These are phyloP conservation scores for Tortrix viridana DNA, from an alignment of 2,888 invertebrate genomes.

Conservation along the genomic window DNA sequence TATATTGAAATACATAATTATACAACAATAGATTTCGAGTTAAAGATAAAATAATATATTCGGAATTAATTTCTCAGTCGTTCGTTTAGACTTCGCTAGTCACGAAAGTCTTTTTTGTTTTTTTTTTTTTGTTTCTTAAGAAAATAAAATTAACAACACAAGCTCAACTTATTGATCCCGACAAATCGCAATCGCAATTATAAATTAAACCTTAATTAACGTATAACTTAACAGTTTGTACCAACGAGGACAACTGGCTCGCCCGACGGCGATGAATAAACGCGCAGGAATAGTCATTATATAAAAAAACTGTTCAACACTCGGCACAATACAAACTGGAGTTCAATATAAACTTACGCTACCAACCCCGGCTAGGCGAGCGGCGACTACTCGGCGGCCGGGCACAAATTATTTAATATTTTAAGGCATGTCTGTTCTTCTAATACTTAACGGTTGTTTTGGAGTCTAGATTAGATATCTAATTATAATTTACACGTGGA, in stretches of 20 bases:
- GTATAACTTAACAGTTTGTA: constrained; percentile 79
- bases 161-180: constrained; percentile 79
- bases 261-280: constrained; percentile 66
- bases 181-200: constrained; percentile 73
- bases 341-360: constrained; percentile 30
- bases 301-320: constrained; percentile 74
- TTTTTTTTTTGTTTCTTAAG: constrained; percentile 61
- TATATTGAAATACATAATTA: constrained; percentile 57
- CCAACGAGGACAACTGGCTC: constrained; percentile 77
- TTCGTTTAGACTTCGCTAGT: constrained; percentile 73
- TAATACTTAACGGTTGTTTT: constrained; percentile 71
- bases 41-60: constrained; percentile 67
- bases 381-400: constrained; percentile 24
- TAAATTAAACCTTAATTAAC: constrained; percentile 72
- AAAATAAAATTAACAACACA: constrained; percentile 77
- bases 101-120: constrained; percentile 74
- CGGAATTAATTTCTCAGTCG: constrained; percentile 83
- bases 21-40: constrained; percentile 54
- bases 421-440: constrained; percentile 69
- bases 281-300: constrained; percentile 78
- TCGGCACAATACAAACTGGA: constrained; percentile 54
- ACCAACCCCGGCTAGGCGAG: constrained; percentile 8
- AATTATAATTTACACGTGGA: constrained; percentile 66
- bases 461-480: constrained; percentile 59
- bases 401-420: constrained; percentile 47